Conservation (phyloP, 2,888 invertebrate genomes). For the Acanthosepion esculentum region DNA sequence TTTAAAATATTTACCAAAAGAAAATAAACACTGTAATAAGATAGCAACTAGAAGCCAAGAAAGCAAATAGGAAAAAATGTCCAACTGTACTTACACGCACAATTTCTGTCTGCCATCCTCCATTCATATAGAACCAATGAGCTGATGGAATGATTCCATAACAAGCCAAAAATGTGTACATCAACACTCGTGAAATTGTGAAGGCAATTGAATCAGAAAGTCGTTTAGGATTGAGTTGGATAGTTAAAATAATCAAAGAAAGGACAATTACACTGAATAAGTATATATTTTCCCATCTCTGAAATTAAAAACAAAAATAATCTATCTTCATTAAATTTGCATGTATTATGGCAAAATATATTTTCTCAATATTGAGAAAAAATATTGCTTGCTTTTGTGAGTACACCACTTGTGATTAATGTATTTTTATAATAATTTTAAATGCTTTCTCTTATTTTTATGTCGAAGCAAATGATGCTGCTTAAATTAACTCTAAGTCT, state of each 20-base stretch:
- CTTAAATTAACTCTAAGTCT: no score
- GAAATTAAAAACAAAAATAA: constrained; percentile 52
- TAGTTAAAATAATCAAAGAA: constrained; percentile 85
- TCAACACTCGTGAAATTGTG: constrained; percentile 61
- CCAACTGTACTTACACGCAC: constrained; percentile 80
- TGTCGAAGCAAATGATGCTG: no score
- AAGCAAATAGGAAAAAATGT: no score
- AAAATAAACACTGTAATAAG: background rate
- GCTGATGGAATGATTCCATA: constrained; percentile 89
- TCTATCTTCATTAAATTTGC: background rate
- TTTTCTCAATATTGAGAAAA: no score
- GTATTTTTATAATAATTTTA: no score
- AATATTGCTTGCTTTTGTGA: no score
- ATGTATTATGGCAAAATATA: background rate
- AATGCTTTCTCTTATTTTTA: no score
- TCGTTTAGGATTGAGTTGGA: constrained; percentile 80
- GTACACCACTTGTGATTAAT: no score
- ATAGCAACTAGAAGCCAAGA: background rate
- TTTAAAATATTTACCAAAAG: background rate
- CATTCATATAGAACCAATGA: constrained; percentile 93
- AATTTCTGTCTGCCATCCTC: constrained; percentile 88
- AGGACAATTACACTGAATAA: constrained; percentile 87
- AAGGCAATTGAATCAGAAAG: constrained; percentile 79
- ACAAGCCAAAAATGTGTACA: constrained; percentile 69
- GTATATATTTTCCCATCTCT: constrained; percentile 84